Evolutionary conservation across 2,888 invertebrate species (phyloP), one percentile per base, ranked within the genome.

Genomic region (Drosophila meridionalis): DNA sequence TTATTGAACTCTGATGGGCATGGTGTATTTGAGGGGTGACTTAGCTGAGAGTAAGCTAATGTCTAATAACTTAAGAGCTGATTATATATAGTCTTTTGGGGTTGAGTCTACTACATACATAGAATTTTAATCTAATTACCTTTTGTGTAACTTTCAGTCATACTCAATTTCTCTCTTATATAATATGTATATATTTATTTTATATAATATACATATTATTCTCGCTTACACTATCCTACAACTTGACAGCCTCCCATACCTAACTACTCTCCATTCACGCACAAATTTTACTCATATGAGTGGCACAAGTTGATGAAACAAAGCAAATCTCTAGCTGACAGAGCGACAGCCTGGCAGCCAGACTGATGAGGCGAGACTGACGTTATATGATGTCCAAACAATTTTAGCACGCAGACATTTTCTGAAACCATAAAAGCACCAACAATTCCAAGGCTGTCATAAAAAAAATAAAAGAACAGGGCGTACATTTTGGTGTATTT

Each of bases 271-370:
- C 66, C 69, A 73, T 77, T 80, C 78, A 89, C 81, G 80, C 86
- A 82, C 75, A 80, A 78, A 78, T 75, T 76, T 30, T 56, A 62
- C 69, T 53, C 76, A 76, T 85, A 66, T 73, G 73, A 63, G 53
- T 82, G 70, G 40, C 42, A 14, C 72, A 65, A 73, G 74, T 66
- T 82, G 88, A 85, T 77, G 77, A 75, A 83, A 88, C 86, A 88
- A 85, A 74, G 72, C 72, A 78, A 80, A 76, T 65, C 47, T 62
- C 69, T 71, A 61, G 59, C 55, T 26, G 67, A 56, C 76, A 57
- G 60, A 52, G 55, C 43, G 36, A 45, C 30, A 68, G 67, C 48
- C 69, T 43, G 63, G 52, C 59, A 50, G 36, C 52, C 55, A 30
- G 73, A 38, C 28, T 36, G 53, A 32, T 28, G 45, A 43, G 62